Base-by-base conservation (phyloP, 2,888 invertebrate species). In the Brachylomia viminalis region DNA sequence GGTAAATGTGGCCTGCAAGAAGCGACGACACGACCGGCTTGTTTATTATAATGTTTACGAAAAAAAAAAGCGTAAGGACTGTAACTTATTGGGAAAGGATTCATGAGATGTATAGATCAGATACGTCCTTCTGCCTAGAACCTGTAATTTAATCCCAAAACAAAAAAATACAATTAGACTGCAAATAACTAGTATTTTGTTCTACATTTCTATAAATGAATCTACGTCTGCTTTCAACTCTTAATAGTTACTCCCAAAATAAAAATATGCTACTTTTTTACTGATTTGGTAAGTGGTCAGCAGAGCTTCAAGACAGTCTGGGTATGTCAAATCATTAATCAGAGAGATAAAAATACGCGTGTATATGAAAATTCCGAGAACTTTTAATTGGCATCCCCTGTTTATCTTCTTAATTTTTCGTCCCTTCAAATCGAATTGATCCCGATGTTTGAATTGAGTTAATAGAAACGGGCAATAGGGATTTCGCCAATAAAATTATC, bases 401-500 rank as follows among this genome's bases (percentile, higher is more conserved):
- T 83, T 82, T 77, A 77, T 81, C 72, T 76, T 77, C 49, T 27
- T 75, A 79, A 82, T 84, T 86, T 84, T 82, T 82, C 52, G 72
- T 73, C 61, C 77, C 68, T 77, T 67, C 77, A 82, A 86, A 85
- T 86, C 76, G 75, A 86, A 85, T 85, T 82, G 78, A 82, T 83
- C 83, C 67, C 79, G 75, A 84, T 87, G 79, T 88, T 87, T 86
- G 68, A 85, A 81, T 82, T 75, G 83, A 89, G 88, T 90, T 89
- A 90, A 90, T 86, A 85, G 79, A 87, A 87, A 82, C 82, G 85
- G 79, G 69, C 83, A 80, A 69, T 80, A 71, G 80, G 83, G 83
- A 86, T 80, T 84, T 79, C 68, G 77, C 83, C 88, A 90, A 90
- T 92, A 92, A 92, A 92, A 92, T 92, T 88, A 91, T 91, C 88